Base-by-base conservation (phyloP, 2,113 vertebrate species). In the Litocranius walleri region DNA sequence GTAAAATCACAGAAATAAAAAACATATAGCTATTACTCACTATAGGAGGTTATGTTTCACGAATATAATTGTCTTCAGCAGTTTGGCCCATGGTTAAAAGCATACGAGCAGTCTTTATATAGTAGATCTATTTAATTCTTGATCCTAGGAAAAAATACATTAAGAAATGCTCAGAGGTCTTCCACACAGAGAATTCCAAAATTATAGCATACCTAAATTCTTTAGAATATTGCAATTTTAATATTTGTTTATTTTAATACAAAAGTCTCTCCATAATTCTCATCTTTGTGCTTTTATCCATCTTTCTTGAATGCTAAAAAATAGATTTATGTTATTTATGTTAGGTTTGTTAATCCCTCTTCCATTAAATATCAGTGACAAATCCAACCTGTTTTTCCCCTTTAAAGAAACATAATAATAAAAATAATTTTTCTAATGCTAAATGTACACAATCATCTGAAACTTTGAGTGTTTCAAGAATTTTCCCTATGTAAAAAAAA, bases 181-280 rank as follows among this genome's bases (percentile, higher is more conserved):
- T 80, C n/a, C n/a, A 86, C 93, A 52, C 57, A 8, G 30, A 83
- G 40, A 97, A 78, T 97, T 30, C 27, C 61, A 36, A 62, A 96
- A 80, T 19, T 82, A 96, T 54, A 27, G 30, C 16, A 64, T 94
- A 59, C 29, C 17, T 83, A 95, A 95, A 45, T 36, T 96, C 40
- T 61, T 93, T 81, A 95, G 43, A 82, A 82, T 93, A 87, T 62
- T 89, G 12, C 56, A 96, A 14, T 84, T 89, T 43, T 83, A 96
- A 97, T 94, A 33, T 62, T 23, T 86, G 7, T 62, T 96, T 36
- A 93, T 94, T 97, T 93, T 95, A 96, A 92, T n/a, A 61, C 7
- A 48, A 83, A 96, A 96, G 94, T 84, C 10, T 90, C 48, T 71
- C 45, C 56, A 91, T 56, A 95, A 92, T 90, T 86, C 13, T 93